Evolutionary conservation across 2,113 vertebrate genomes (phyloP), one percentile per base, ranked within the genome.

Genomic region (Pyrgilauda ruficollis): DNA sequence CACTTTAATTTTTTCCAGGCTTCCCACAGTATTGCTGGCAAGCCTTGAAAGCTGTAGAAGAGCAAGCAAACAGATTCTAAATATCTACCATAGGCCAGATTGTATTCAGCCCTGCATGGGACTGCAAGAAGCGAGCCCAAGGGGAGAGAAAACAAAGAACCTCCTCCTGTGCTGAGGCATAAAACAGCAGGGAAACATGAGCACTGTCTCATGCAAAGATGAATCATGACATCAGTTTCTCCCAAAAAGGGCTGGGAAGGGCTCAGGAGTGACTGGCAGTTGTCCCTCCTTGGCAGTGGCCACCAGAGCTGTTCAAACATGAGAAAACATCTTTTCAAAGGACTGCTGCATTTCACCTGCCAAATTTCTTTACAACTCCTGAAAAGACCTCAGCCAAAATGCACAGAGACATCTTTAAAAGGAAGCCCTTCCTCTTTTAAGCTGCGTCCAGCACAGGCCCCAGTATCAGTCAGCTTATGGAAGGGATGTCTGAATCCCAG

Each of bases 1-100:
- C 72, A 5, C 68, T 96, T 93, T 95, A 96, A 97, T 97, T 92
- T 96, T 88, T 96, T 96, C 95, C 94, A 96, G 95, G 92, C 92
- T 88, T 96, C 92, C 95, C 90, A 84, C 75, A 93, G 94, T 78
- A 97, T 37, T 83, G 70, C 94, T 97, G 95, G 95, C 93, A 97
- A 88, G 75, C 87, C 75, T 93, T 96, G 82, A 96, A 96, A 95
- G 92, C 75, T 84, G 75, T 43, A 75, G 90, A 93, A 76, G 91
- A 95, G 84, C 91, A 93, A 91, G 95, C 27, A 70, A 94, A 94
- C 33, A n/a, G 91, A 86, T 95, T 96, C 95, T 85, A 93, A 96
- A 83, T 80, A 83, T 96, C 82, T 46, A 47, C 74, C 90, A 88
- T 59, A 43, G 93, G 70, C 89, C 95, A 93, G 93, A 91, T 35